These are phyloP conservation scores for Nudaria mundana DNA, from an alignment of 2,888 invertebrate genomes.

Conservation along the genomic window DNA sequence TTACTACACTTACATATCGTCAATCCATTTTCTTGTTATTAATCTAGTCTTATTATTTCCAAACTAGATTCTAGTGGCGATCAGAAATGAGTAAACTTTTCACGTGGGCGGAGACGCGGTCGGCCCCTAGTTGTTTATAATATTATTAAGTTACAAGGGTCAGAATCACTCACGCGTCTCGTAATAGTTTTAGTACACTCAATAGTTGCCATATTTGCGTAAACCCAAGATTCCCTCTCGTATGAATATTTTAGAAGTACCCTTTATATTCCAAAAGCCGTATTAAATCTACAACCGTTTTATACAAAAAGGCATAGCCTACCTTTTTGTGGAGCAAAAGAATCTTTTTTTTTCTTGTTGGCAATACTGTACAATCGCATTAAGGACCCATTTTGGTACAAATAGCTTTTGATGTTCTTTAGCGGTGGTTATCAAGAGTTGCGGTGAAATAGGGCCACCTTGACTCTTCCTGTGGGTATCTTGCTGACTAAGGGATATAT, in stretches of 20 bases:
- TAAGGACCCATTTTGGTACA: slow-evolving; percentile 16
- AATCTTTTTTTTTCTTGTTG: slow-evolving; percentile 11
- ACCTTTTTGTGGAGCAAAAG: slow-evolving; percentile 21
- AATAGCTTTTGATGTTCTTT: slow-evolving; percentile 19
- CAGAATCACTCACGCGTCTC: too few species aligned
- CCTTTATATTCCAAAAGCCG: slow-evolving; percentile 31
- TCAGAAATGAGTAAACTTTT: too few species aligned
- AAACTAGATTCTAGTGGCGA: too few species aligned
- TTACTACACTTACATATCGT: too few species aligned
- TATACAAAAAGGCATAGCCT: slow-evolving; percentile 22
- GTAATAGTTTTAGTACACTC: slow-evolving; percentile 16
- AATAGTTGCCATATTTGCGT: slow-evolving; percentile 17
- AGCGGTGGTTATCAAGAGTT: not conserved
- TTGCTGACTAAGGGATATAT: not conserved
- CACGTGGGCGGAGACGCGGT: too few species aligned
- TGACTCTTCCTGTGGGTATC: not conserved
- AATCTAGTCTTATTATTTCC: too few species aligned
- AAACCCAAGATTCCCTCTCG: slow-evolving; percentile 18
- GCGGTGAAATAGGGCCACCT: not conserved
- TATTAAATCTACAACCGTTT: slow-evolving; percentile 35
- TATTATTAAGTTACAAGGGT: not conserved
- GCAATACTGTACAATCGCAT: slow-evolving; percentile 22
- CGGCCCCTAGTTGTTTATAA: not conserved
- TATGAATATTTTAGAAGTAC: slow-evolving; percentile 38
- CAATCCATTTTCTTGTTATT: too few species aligned